These are phyloP conservation scores for Ferdinandea cuprea DNA, from an alignment of 2,888 invertebrate genomes.

Conservation along the genomic window DNA sequence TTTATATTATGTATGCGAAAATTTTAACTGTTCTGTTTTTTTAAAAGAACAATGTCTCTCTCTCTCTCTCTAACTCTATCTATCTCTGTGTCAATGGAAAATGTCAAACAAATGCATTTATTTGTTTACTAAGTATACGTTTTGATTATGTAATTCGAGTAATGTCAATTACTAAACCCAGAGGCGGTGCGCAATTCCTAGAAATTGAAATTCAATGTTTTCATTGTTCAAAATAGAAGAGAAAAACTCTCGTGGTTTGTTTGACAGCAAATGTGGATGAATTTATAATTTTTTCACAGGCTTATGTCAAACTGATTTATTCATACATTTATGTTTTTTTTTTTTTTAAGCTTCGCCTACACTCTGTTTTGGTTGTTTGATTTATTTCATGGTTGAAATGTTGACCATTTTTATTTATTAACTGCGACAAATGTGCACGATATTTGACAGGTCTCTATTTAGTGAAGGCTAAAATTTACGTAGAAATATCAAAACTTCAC, in stretches of 20 bases:
- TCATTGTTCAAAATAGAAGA: too few species aligned
- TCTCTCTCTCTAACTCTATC: too few species aligned
- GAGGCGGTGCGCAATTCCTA: too few species aligned
- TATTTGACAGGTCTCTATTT: too few species aligned
- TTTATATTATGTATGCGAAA: background rate
- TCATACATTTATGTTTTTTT: background rate
- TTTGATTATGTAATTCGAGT: background rate
- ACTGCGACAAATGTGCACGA: too few species aligned
- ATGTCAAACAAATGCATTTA: conserved; percentile 42
- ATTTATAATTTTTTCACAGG: background rate
- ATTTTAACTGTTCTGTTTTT: too few species aligned
- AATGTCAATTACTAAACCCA: background rate
- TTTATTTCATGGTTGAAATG: background rate
- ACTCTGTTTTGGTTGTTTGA: background rate
- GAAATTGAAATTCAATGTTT: too few species aligned
- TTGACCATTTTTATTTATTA: background rate
- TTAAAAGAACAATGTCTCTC: too few species aligned
- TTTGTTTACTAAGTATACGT: background rate
- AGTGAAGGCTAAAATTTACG: too few species aligned
- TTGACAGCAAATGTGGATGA: background rate
- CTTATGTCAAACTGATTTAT: background rate
- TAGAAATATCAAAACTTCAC: too few species aligned
- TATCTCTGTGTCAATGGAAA: background rate
- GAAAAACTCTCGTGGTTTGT: too few species aligned
- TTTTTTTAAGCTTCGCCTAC: background rate